Evolutionary conservation across 2,113 vertebrate genomes (phyloP).

Genomic region (Dasyprocta punctata): DNA sequence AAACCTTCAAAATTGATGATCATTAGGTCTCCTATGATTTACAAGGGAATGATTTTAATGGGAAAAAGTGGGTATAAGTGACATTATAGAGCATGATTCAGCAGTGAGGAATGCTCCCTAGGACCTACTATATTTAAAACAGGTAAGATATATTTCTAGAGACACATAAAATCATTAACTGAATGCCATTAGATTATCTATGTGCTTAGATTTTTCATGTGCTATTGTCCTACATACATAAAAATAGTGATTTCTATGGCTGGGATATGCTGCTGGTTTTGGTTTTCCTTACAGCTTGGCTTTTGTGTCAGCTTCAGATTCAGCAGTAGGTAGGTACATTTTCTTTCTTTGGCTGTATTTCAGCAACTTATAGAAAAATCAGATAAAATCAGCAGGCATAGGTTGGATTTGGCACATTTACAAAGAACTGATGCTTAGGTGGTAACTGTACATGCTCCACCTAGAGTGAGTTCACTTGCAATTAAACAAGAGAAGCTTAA

Average conservation of each 20-base stretch:
- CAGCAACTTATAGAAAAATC: slow-evolving; percentile 17
- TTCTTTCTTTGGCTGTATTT: slow-evolving; percentile 34
- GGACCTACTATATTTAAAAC: not conserved
- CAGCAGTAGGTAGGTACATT: not conserved
- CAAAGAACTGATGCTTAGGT: not conserved
- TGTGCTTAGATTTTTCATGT: not conserved
- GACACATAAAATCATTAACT: not conserved
- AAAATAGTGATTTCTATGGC: not conserved
- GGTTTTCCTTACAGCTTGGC: not conserved
- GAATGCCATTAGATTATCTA: not conserved
- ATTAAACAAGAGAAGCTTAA: not conserved
- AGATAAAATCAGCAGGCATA: not conserved
- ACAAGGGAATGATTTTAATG: not conserved
- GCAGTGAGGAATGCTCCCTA: not conserved
- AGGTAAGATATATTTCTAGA: not conserved
- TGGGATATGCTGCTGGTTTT: not conserved
- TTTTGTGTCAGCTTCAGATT: not conserved
- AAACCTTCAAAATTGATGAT: not conserved
- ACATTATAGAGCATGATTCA: not conserved
- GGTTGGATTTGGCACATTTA: not conserved
- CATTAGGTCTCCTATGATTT: not conserved
- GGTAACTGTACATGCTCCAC: not conserved
- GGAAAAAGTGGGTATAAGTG: not conserved
- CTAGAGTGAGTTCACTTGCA: not conserved
- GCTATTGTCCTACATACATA: not conserved